phyloP scores from a whole-genome alignment of 1,140 invertebrate genomes.

The Andricus grossulariae region DNA sequence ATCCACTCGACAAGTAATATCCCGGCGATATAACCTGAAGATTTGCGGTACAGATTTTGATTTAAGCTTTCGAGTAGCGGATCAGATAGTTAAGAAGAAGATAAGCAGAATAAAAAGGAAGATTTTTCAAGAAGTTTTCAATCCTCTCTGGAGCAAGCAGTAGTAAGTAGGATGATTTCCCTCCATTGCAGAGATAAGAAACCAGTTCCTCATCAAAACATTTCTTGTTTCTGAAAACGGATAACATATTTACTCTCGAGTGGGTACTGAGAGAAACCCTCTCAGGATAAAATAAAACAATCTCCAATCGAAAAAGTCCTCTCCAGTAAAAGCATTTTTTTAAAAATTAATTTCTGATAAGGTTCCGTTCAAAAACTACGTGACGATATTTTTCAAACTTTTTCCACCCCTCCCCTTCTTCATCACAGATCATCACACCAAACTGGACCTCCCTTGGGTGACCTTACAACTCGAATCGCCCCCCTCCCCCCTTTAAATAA shows the following conservation, averaged over 20 bases:
- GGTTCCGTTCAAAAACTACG: no score
- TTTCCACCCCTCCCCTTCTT: no score
- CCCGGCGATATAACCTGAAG: not conserved
- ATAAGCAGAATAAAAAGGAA: slow-evolving; percentile 23
- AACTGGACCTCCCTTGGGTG: no score
- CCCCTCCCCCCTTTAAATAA: no score
- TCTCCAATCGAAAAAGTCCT: no score
- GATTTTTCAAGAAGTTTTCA: slow-evolving; percentile 17
- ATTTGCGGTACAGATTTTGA: slow-evolving; percentile 24
- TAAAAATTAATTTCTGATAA: no score
- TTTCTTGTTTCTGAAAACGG: slow-evolving; percentile 22
- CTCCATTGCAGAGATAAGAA: not conserved
- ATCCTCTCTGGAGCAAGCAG: not conserved
- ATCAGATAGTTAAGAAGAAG: slow-evolving; percentile 25
- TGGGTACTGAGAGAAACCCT: not conserved
- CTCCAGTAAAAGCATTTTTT: no score
- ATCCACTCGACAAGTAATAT: slow-evolving; percentile 7
- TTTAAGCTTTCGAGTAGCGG: slow-evolving; percentile 20
- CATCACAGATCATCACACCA: no score
- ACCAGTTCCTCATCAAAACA: slow-evolving; percentile 7
- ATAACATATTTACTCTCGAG: slow-evolving; percentile 24
- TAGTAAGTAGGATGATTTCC: slow-evolving; percentile 27
- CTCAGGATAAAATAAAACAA: not conserved
- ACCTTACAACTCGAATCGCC: no score
- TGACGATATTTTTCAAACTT: no score